Evolutionary conservation across 2,888 invertebrate species (phyloP), one percentile per base, ranked within the genome.

Genomic region (Nasonovia ribisnigri): DNA sequence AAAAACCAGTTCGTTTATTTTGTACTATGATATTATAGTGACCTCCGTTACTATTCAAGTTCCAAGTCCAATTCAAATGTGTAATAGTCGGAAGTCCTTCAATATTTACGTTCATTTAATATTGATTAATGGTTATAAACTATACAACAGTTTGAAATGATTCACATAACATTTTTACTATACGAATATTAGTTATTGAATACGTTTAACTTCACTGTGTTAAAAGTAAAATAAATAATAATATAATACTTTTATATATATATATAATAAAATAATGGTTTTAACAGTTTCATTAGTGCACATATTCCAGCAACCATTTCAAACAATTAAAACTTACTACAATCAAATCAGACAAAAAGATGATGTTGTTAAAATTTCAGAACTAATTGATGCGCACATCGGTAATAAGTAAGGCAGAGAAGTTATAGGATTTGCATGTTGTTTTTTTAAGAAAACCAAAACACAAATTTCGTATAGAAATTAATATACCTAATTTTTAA

Each of bases 281-380:
- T 90, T 93, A 60, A 93, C 93, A 36, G 54, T 93, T 29, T 86
- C 93, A n/a, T 90, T 93, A 48, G 90, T 93, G 16, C 93, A 93
- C 42, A 90, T 93, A 54, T 93, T 93, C 48, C 93, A 93, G 51
- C 93, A 93, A 54, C 93, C 93, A 86, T 93, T 93, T 87, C 93
- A 93, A 93, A 90, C 51, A 60, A 90, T 93, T 84, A 93, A 93
- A 87, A 90, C 86, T 46, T 90, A 24, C 42, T 93, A 93, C 60
- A 93, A 42, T 84, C 93, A 93, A 48, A 93, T 93, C 29, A 90
- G 93, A 93, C 84, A 90, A 90, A 90, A 93, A 60, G 93, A 93
- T 16, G 93, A 93, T 4, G 93, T 93, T 42, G 90, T 93, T 90
- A 93, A 93, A 93, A 86, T 93, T 90, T 93, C 93, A 51, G 93